Conservation (phyloP, 2,888 invertebrate genomes). For the Drosophila kokeensis region DNA sequence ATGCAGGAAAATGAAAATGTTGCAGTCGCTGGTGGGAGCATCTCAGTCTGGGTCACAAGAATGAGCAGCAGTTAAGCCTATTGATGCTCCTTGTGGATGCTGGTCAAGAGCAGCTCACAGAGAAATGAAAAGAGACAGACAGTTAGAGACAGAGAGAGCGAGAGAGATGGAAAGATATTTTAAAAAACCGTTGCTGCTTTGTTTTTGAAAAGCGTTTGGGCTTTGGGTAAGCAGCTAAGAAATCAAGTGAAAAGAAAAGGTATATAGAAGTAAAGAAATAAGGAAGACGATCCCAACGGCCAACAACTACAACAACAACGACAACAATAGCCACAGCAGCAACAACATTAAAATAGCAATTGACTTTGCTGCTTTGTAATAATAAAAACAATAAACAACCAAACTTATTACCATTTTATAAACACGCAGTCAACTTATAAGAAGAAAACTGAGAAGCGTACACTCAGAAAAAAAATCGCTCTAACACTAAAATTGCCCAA, state of each 20-base stretch:
- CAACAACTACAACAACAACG: slow-evolving; percentile 29
- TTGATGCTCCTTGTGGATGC: slow-evolving; percentile 9
- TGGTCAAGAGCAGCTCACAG: slow-evolving; percentile 4
- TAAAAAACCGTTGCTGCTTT: slow-evolving; percentile 44
- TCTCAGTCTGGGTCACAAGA: slow-evolving; percentile 43
- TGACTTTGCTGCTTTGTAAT: slow-evolving; percentile 42
- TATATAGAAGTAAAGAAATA: slow-evolving; percentile 40
- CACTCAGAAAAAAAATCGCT: slow-evolving; percentile 1
- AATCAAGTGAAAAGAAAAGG: slow-evolving; percentile 34
- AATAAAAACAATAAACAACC: slow-evolving; percentile 71
- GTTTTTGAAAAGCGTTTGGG: slow-evolving; percentile 36
- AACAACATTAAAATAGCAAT: slow-evolving; percentile 36
- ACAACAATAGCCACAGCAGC: slow-evolving; percentile 11
- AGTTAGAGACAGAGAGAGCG: neutral
- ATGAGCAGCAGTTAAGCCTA: slow-evolving; percentile 5
- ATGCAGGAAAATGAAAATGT: slow-evolving; percentile 48
- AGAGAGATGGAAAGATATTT: neutral
- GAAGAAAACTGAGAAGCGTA: slow-evolving; percentile 17
- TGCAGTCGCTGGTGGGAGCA: slow-evolving; percentile 5
- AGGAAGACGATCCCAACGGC: slow-evolving; percentile 56
- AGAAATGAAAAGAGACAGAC: neutral
- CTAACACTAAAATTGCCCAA: neutral
- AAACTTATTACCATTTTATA: slow-evolving; percentile 76
- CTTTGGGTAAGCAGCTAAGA: slow-evolving; percentile 8
- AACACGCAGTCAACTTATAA: slow-evolving; percentile 52